phyloP scores from a whole-genome alignment of 2,113 vertebrate genomes.

The Panthera uncia region DNA sequence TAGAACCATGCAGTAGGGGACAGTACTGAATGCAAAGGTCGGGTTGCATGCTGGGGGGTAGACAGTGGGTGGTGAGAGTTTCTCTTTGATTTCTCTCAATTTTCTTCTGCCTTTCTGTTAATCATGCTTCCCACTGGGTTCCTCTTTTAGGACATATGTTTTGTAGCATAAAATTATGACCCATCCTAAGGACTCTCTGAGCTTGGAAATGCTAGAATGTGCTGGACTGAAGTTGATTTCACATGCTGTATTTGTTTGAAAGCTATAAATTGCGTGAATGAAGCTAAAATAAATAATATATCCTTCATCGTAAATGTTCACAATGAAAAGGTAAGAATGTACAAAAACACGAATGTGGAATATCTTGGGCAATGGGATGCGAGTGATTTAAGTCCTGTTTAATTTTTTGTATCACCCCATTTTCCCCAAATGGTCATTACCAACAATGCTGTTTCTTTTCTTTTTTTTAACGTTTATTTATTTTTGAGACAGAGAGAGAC shows the following conservation, averaged over 20 bases:
- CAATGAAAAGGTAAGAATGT: background rate
- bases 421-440: background rate
- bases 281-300: background rate
- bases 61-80: too few species aligned
- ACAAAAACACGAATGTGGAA: background rate
- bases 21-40: background rate
- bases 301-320: background rate
- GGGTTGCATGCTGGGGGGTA: fast-evolving
- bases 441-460: too few species aligned
- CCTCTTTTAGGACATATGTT: background rate
- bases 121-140: background rate
- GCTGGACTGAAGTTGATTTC: background rate
- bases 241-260: background rate
- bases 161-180: background rate
- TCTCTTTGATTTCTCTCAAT: background rate
- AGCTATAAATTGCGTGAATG: background rate
- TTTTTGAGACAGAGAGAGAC: too few species aligned
- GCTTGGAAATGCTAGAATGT: background rate
- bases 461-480: too few species aligned
- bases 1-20: background rate
- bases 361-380: background rate
- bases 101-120: background rate
- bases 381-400: background rate
- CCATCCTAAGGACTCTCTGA: too few species aligned
- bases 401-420: background rate